Base-by-base conservation (phyloP, 2,797 vertebrate species). In the Urosaurus nigricauda region DNA sequence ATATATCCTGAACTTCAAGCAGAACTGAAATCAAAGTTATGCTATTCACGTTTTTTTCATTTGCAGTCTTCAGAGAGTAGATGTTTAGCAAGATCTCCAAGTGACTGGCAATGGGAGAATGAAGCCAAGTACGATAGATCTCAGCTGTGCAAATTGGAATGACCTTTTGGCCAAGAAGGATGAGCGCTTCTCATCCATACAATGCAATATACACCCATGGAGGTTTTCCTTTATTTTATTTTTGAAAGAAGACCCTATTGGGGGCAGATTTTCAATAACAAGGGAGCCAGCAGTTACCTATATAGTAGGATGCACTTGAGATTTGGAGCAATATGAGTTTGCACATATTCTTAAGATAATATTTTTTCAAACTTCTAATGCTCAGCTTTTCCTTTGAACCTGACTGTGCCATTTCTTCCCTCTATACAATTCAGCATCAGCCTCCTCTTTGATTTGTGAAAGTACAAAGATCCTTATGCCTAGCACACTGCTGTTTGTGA, bases 221-320 rank as follows among this genome's bases (percentile, higher is more conserved):
- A 88, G 75, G 85, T 19, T 63, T 65, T 16, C 4, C 0, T 51
- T 51, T 4, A 4, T 26, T 80, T n/a, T 1, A 1, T 40, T n/a
- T 0, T 4, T 4, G 1, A 2, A 68, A 70, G 58, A 84, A 29
- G 35, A 16, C 17, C 37, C 47, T 83, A 60, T 4, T 73, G 3
- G 29, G 24, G 56, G 5, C 4, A 4, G 11, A 0, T 6, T 16
- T 81, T 51, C 65, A 3, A 70, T 1, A 0, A 0, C 19, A 77
- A 86, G 32, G 4, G 0, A 68, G 3, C 0, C 0, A 85, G 65
- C 2, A 4, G 24, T 53, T n/a, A 21, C 51, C 6, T 35, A 26
- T n/a, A 13, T 51, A 73, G 63, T 37, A 14, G 21, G 16, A 47
- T 70, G 43, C 24, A 24, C 16, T 40, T 68, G 58, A 70, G 11